These are phyloP conservation scores for Phoronis australis DNA, from an alignment of 2,888 invertebrate genomes.

Conservation along the genomic window DNA sequence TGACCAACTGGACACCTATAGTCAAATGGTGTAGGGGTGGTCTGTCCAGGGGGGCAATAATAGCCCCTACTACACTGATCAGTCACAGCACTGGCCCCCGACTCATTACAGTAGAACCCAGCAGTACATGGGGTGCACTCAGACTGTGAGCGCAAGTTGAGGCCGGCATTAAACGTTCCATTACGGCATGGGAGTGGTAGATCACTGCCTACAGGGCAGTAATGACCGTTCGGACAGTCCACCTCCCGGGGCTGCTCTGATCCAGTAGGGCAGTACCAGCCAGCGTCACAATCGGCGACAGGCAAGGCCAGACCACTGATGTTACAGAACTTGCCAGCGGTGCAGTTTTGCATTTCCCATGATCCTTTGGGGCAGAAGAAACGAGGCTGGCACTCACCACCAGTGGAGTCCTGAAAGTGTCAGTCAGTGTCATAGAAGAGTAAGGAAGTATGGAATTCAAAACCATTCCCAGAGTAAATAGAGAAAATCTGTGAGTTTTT, in stretches of 20 bases:
- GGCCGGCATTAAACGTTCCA: slow-evolving; percentile 37
- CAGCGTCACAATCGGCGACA: slow-evolving; percentile 32
- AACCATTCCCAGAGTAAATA: no score
- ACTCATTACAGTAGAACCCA: slow-evolving; percentile 39
- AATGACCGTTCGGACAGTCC: slow-evolving; percentile 32
- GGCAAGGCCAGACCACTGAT: slow-evolving; percentile 28
- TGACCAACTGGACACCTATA: slow-evolving; percentile 37
- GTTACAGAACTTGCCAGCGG: slow-evolving; percentile 41
- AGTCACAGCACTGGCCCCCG: slow-evolving; percentile 25
- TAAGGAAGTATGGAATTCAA: no score
- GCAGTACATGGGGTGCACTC: slow-evolving; percentile 35
- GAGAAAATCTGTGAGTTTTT: no score
- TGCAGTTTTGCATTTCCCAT: slow-evolving; percentile 28
- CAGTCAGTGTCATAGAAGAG: no score
- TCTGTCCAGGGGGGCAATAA: slow-evolving; percentile 43
- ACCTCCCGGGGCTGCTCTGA: slow-evolving; percentile 24
- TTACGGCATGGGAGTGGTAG: slow-evolving; percentile 37
- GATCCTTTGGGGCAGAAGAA: slow-evolving; percentile 42
- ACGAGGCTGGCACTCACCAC: slow-evolving; percentile 41
- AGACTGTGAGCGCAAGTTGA: slow-evolving; percentile 15
- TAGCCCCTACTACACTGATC: slow-evolving; percentile 37
- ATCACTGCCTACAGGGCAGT: slow-evolving; percentile 31
- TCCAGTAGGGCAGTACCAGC: slow-evolving; percentile 37
- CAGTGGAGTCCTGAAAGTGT: no score
- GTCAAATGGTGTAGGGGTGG: slow-evolving; percentile 28